Base-by-base conservation (phyloP, 2,797 vertebrate genomes). In the Oreortyx pictus region DNA sequence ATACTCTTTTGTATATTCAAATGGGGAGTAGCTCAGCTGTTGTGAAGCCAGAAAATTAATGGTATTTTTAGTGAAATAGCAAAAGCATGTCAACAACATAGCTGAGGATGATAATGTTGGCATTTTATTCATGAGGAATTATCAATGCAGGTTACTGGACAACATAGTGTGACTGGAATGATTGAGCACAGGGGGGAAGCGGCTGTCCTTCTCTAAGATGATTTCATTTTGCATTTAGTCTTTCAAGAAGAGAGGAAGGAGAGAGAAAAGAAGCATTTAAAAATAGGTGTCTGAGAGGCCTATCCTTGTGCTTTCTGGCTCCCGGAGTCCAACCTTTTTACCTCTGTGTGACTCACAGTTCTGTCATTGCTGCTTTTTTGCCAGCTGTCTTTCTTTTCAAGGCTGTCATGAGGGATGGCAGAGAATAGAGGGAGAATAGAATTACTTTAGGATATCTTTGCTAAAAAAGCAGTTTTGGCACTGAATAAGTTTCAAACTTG, bases 41-140 rank as follows among this genome's bases (percentile, higher is more conserved):
- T 98, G 95, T 97, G 97, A 97, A 97, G 97, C 97, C 97, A 98
- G 97, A 96, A 97, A 97, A 97, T 97, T 97, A 98, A 98, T 97
- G 95, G 94, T 96, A 97, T 97, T 98, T 98, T 97, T 97, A 97
- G 97, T 94, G 97, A 97, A 97, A 97, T 96, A 97, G 97, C 96
- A 97, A 96, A 97, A 91, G 95, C 97, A 97, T 97, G 97, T 97
- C 97, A 98, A 97, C 97, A 97, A 88, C 96, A 88, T 97, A 97
- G 95, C 97, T 97, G 93, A 92, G 74, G 95, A 96, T 97, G 96
- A 96, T 97, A 97, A 97, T 97, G 96, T 64, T 97, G 95, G 95
- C 93, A 95, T 97, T 97, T 98, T 98, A 97, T 98, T 98, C 96
- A 97, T 98, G 97, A 97, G 95, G 93, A 98, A 97, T 98, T 97